A percentile compares a stretch with the other conserved stretches of the same genome.
These are phyloP conservation scores for Phylloscopus collybita DNA, from an alignment of 2,797 vertebrate genomes.

Conservation along the genomic window DNA sequence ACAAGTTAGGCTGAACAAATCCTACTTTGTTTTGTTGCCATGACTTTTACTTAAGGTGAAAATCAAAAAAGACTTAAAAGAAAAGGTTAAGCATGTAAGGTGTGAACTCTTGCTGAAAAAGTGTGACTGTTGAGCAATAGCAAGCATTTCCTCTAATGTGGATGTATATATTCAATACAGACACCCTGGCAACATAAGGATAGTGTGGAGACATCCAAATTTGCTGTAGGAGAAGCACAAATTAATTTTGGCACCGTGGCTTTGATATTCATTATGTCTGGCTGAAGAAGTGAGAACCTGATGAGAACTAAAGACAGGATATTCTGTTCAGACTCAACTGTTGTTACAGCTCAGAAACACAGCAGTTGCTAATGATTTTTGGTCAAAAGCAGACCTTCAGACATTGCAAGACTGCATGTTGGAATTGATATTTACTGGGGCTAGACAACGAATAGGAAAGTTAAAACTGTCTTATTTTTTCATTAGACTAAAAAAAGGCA, in stretches of 20 bases:
- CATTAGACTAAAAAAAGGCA: background rate
- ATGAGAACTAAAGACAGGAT: background rate
- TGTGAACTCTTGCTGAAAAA: background rate
- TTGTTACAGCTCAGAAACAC: background rate
- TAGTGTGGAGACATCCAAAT: background rate
- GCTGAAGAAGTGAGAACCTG: background rate
- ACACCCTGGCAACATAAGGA: background rate
- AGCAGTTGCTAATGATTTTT: background rate
- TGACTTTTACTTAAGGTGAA: background rate
- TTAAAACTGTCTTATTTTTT: background rate
- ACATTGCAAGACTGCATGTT: fast-evolving
- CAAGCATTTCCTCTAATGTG: background rate
- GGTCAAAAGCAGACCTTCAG: background rate
- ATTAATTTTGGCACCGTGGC: background rate
- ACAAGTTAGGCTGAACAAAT: background rate
- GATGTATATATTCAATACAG: background rate
- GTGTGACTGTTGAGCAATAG: background rate
- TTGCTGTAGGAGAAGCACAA: background rate
- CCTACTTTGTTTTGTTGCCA: background rate
- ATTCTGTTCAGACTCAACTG: background rate
- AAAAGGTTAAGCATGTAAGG: background rate
- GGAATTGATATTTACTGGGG: background rate
- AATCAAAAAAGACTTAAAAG: background rate
- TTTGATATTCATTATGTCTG: background rate
- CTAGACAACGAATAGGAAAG: background rate